phyloP scores from a whole-genome alignment of 2,797 vertebrate genomes.

The Tragelaphus oryx region DNA sequence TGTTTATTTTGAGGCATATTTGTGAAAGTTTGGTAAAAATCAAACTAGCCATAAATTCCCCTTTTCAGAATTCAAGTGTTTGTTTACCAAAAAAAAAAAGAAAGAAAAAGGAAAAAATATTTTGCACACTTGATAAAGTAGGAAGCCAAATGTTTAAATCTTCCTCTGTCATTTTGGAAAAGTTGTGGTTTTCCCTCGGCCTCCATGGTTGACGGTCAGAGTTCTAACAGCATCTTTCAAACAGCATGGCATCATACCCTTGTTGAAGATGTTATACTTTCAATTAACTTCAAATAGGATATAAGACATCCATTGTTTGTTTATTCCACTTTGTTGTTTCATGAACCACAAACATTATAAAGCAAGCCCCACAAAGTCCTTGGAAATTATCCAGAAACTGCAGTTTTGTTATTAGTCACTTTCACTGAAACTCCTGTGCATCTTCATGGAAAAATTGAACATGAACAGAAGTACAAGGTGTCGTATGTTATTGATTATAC shows the following conservation, averaged over 20 bases:
- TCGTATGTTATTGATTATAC: slow-evolving; percentile 9
- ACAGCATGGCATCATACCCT: slow-evolving; percentile 29
- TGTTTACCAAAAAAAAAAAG: background rate
- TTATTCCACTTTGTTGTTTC: slow-evolving; percentile 77
- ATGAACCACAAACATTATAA: slow-evolving; percentile 76
- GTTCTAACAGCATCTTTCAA: slow-evolving; percentile 12
- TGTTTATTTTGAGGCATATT: background rate
- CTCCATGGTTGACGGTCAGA: background rate
- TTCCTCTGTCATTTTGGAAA: slow-evolving; percentile 37
- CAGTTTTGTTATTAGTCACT: slow-evolving; percentile 77
- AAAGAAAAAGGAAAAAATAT: background rate
- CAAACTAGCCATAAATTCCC: background rate
- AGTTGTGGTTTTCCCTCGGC: slow-evolving; percentile 47
- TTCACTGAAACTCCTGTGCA: slow-evolving; percentile 59
- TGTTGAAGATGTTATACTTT: slow-evolving; percentile 63
- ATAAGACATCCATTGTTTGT: slow-evolving; percentile 77
- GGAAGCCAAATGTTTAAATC: slow-evolving; percentile 18
- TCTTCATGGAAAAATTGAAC: slow-evolving; percentile 73
- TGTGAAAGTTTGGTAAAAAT: slow-evolving; percentile 46
- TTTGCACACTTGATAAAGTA: slow-evolving; percentile 23
- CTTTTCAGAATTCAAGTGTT: slow-evolving; percentile 38
- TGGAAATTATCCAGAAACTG: slow-evolving; percentile 75
- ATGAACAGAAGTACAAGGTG: slow-evolving; percentile 50
- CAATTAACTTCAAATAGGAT: slow-evolving; percentile 68
- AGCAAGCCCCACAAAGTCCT: slow-evolving; percentile 74